Evolutionary conservation across 2,797 vertebrate species (phyloP), one percentile per base, ranked within the genome.

Genomic region (Bufotes viridis): DNA sequence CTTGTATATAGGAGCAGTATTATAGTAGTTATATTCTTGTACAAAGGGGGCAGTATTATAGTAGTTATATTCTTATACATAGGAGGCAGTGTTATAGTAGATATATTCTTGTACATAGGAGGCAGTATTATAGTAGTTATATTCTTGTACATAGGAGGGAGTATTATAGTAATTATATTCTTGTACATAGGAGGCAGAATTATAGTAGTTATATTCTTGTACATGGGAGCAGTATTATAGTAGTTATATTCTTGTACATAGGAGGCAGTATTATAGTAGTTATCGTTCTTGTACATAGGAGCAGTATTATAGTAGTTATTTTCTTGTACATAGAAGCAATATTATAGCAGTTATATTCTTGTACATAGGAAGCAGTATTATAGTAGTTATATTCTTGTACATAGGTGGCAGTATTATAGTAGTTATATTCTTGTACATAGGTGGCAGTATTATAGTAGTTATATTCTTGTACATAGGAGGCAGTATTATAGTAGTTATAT

Each of bases 161-260:
- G 70, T 74, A 74, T 74, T 74, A 42, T 49, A 74, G 70, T 74
- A 74, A 14, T 42, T 74, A 74, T 74, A 74, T 74, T 74, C 15
- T 49, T 49, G 70, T 74, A 74, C 24, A 74, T 74, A 74, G 70
- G 70, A 6, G 24, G 70, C 34, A 74, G 70, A 49, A 42, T 74
- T 74, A 49, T 74, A 74, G 70, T 74, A 74, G 70, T 42, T 74
- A 74, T 74, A 74, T 74, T 70, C 69, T 70, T 70, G 65, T 70
- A 70, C 17, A 70, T 70, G 8, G 69, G 26, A 15, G 24, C 24
- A 69, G 26, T 72, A 34, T 72, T 72, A 72, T 72, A 72, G 69
- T 18, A 72, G 29, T 29, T 72, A 72, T 72, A 72, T 72, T 34
- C 69, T 34, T 72, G 69, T 72, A 72, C 15, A 34, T 34, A 72